These are phyloP conservation scores for Sinocyclocheilus anophthalmus DNA, from an alignment of 2,113 vertebrate genomes.

Conservation along the genomic window DNA sequence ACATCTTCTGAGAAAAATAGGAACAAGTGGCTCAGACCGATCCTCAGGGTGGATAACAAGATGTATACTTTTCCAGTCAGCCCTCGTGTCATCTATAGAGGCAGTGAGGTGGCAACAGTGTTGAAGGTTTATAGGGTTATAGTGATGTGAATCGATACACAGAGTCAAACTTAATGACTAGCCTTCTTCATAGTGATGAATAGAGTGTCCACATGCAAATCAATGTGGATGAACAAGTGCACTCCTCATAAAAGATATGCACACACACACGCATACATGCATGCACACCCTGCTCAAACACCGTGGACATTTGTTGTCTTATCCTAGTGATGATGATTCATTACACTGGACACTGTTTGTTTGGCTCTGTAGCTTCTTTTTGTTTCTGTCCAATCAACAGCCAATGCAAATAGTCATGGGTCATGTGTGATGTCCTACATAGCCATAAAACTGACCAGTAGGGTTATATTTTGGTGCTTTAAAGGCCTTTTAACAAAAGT, in stretches of 20 bases:
- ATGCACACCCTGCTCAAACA: slow-evolving; percentile 10
- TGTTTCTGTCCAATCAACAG: neutral
- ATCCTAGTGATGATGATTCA: slow-evolving; percentile 36
- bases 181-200: slow-evolving; percentile 47
- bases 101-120: slow-evolving; percentile 9
- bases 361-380: neutral
- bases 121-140: neutral
- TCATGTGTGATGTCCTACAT: slow-evolving; percentile 12
- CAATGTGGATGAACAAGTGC: slow-evolving; percentile 14
- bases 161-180: slow-evolving; percentile 49
- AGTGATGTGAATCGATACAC: slow-evolving; percentile 37
- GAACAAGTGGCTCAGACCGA: neutral
- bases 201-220: slow-evolving; percentile 36
- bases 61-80: neutral
- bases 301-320: slow-evolving; percentile 12
- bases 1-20: neutral
- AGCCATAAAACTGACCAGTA: neutral
- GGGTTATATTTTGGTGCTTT: neutral
- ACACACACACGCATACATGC: slow-evolving; percentile 4
- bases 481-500: neutral
- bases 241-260: neutral
- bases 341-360: slow-evolving; percentile 8
- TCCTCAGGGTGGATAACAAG: neutral
- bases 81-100: slow-evolving; percentile 10
- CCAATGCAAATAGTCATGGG: neutral